Base-by-base conservation (phyloP, 2,888 invertebrate species). In the Phalera bucephala region DNA sequence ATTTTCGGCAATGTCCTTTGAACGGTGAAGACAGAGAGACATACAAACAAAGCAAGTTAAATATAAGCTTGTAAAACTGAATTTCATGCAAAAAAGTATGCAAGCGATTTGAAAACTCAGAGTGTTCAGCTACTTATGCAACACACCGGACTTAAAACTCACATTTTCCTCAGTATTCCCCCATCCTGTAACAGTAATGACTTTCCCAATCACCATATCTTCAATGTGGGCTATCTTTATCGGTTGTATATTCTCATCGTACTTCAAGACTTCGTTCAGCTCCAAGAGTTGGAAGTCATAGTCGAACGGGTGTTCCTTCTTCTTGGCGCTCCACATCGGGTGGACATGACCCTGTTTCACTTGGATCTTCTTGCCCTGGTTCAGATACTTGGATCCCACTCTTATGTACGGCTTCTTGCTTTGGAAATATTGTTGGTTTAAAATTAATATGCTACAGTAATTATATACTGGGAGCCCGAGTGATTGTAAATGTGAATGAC, bases 101-200 rank as follows among this genome's bases (percentile, higher is more conserved):
- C n/a, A n/a, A n/a, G n/a, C n/a, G n/a, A n/a, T n/a, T n/a, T n/a
- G n/a, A n/a, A n/a, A n/a, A n/a, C n/a, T n/a, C n/a, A n/a, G n/a
- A n/a, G n/a, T n/a, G n/a, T n/a, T n/a, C n/a, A n/a, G n/a, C n/a
- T n/a, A n/a, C n/a, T n/a, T n/a, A n/a, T n/a, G n/a, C n/a, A n/a
- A n/a, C n/a, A n/a, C n/a, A n/a, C n/a, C n/a, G n/a, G n/a, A n/a
- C n/a, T n/a, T 35, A 11, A 5, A 14, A 78, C 86, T 82, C 52
- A 87, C 88, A 52, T 84, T 82, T 54, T 88, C 87, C 9, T 75
- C 69, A 2, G 84, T 86, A 19, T 84, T 83, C 0, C 89, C 88
- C 90, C 90, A 90, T 12, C 90, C 90, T 20, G 87, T 82, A 0
- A 88, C 88, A 0, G 83, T 80, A 0, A 88, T 46, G 0, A 84